Conservation (phyloP, 37 sponge, comb jelly and placozoan genomes). For the Oopsacas minuta region DNA sequence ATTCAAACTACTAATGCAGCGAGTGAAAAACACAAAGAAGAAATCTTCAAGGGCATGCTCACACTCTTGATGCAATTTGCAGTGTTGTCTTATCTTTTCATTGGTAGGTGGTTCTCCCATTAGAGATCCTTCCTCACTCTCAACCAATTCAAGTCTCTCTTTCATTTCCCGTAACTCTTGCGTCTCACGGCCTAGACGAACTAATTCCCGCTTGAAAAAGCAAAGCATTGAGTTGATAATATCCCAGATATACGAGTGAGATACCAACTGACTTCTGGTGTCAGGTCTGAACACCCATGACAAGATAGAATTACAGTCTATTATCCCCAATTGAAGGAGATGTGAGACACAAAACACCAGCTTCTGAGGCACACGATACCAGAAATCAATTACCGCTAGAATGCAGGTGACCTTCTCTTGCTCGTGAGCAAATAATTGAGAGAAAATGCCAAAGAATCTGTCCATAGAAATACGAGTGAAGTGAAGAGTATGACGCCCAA, state of each 20-base stretch:
- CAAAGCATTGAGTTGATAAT: background rate
- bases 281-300: background rate
- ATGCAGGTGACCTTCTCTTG: constrained; percentile 9
- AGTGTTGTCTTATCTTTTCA: background rate
- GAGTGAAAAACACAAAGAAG: background rate
- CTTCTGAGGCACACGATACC: background rate
- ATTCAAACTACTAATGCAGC: background rate
- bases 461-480: constrained; percentile 12
- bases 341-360: background rate
- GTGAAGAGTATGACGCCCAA: constrained; percentile 27
- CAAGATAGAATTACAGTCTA: background rate
- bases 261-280: background rate
- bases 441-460: background rate
- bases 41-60: constrained; percentile 6
- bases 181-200: constrained; percentile 6
- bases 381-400: background rate
- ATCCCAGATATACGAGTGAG: background rate
- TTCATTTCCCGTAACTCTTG: background rate
- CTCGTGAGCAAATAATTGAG: background rate
- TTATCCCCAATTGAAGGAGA: background rate
- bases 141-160: background rate
- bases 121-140: background rate
- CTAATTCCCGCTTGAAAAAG: background rate
- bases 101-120: background rate
- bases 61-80: background rate